These are phyloP conservation scores for Notolepis coatsorum DNA, from an alignment of 2,797 vertebrate genomes.

Conservation along the genomic window DNA sequence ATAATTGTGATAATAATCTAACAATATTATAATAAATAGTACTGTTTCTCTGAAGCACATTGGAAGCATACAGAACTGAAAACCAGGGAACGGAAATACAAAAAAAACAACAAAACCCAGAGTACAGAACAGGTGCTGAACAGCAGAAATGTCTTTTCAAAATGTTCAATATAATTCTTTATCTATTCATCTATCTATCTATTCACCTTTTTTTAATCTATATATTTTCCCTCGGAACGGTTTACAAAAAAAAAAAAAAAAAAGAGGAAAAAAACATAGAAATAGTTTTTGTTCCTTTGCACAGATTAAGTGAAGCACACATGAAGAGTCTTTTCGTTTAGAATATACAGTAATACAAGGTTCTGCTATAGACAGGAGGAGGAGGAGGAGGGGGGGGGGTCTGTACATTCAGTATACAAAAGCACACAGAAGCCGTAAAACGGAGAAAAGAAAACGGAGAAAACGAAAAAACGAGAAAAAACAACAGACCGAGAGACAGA, in stretches of 20 bases:
- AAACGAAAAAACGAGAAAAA: too few species aligned
- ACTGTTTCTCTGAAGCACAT: slow-evolving; percentile 89
- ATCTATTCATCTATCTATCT: slow-evolving; percentile 40
- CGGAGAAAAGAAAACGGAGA: slow-evolving; percentile 49
- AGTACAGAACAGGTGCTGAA: slow-evolving; percentile 65
- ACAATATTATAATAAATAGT: slow-evolving; percentile 84
- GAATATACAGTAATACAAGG: slow-evolving; percentile 74
- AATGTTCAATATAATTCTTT: slow-evolving; percentile 55
- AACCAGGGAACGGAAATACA: slow-evolving; percentile 65
- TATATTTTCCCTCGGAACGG: slow-evolving; percentile 48
- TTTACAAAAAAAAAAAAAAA: slow-evolving; percentile 50
- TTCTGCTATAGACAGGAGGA: slow-evolving; percentile 57
- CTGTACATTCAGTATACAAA: slow-evolving; percentile 89
- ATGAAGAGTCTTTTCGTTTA: slow-evolving; percentile 77
- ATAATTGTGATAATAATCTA: slow-evolving; percentile 83
- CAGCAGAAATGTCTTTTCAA: slow-evolving; percentile 60
- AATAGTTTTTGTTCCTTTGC: slow-evolving; percentile 56
- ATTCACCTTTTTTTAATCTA: slow-evolving; percentile 50
- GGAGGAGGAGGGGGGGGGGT: slow-evolving; percentile 70
- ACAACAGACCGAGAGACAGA: too few species aligned
- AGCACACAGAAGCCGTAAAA: slow-evolving; percentile 75
- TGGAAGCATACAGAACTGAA: slow-evolving; percentile 88
- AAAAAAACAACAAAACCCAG: slow-evolving; percentile 68
- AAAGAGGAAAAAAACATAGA: slow-evolving; percentile 42
- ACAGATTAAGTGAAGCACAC: slow-evolving; percentile 81